A percentile compares a stretch with the other conserved stretches of the same genome.
Conservation (phyloP, 2,113 vertebrate genomes). For the Ancistrus triradiatus region DNA sequence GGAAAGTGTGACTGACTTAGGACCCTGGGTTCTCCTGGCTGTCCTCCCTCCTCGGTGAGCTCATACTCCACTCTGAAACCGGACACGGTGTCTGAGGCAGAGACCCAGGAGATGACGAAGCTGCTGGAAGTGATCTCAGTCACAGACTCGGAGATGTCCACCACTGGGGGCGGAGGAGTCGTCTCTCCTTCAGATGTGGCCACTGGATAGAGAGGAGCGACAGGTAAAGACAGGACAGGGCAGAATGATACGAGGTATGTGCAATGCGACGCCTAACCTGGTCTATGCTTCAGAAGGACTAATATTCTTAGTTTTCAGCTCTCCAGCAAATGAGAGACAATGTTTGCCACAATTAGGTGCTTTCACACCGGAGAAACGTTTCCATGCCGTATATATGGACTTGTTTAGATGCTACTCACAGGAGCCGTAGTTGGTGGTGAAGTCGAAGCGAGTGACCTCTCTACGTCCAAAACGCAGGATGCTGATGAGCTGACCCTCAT, state of each 20-base stretch:
- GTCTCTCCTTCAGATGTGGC: constrained; percentile 79
- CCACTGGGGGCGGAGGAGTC: constrained; percentile 67
- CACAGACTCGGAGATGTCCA: constrained; percentile 87
- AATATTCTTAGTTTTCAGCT: no score
- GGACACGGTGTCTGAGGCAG: constrained; percentile 90
- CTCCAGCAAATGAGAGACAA: not conserved
- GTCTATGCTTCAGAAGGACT: no score
- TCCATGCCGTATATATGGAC: not conserved
- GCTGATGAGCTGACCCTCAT: constrained; percentile 94
- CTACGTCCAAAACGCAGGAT: constrained; percentile 78
- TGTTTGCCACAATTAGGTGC: not conserved
- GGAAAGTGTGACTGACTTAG: constrained; percentile 61
- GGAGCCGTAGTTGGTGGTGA: constrained; percentile 80
- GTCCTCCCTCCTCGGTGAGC: constrained; percentile 83
- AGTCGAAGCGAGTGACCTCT: constrained; percentile 90
- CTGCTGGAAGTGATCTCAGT: constrained; percentile 97
- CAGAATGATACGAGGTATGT: no score
- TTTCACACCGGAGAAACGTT: not conserved
- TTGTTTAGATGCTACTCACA: constrained; percentile 68
- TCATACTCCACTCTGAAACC: constrained; percentile 94
- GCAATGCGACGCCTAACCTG: no score
- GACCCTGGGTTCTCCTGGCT: constrained; percentile 74
- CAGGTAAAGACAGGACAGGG: no score
- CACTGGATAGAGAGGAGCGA: constrained; percentile 55
- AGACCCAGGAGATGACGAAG: constrained; percentile 97